A percentile compares a stretch with the other conserved stretches of the same genome.
Conservation (phyloP, 1,140 invertebrate species). For the Harpegnathos saltator region DNA sequence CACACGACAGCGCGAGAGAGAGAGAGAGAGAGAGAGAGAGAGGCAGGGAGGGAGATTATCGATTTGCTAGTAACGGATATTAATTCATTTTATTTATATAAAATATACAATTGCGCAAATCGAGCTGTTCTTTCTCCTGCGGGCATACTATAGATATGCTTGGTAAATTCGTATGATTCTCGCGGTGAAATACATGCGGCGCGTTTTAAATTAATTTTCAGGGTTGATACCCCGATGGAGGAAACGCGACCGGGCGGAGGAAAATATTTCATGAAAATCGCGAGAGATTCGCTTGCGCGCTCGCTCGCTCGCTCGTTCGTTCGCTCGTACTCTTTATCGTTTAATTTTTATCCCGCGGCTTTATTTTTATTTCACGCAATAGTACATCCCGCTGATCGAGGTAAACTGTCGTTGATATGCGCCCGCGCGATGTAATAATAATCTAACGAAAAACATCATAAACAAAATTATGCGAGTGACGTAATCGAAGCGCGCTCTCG, state of each 20-base stretch:
- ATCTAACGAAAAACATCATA: too few species aligned
- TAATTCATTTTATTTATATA: constrained; percentile 42
- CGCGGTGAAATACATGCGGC: not conserved
- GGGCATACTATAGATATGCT: not conserved
- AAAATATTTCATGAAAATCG: constrained; percentile 18
- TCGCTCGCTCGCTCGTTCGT: too few species aligned
- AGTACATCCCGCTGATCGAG: constrained; percentile 8
- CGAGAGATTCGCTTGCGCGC: not conserved
- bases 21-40: too few species aligned
- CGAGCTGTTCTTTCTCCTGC: not conserved
- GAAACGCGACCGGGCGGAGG: not conserved
- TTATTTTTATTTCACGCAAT: constrained; percentile 13
- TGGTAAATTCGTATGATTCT: constrained; percentile 11
- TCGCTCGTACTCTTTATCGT: constrained; percentile 23
- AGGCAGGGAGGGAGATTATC: too few species aligned
- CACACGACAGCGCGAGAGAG: not conserved
- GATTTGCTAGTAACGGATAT: constrained; percentile 18
- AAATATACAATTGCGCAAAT: constrained; percentile 19
- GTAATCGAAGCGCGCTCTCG: not conserved
- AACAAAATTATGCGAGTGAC: constrained; percentile 20
- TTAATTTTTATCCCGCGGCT: too few species aligned
- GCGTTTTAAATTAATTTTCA: constrained; percentile 40
- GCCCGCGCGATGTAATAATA: constrained; percentile 4
- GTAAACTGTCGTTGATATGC: constrained; percentile 32
- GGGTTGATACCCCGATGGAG: not conserved